Evolutionary conservation across 2,113 vertebrate species (phyloP).

Genomic region (Typhlomys cinereus): DNA sequence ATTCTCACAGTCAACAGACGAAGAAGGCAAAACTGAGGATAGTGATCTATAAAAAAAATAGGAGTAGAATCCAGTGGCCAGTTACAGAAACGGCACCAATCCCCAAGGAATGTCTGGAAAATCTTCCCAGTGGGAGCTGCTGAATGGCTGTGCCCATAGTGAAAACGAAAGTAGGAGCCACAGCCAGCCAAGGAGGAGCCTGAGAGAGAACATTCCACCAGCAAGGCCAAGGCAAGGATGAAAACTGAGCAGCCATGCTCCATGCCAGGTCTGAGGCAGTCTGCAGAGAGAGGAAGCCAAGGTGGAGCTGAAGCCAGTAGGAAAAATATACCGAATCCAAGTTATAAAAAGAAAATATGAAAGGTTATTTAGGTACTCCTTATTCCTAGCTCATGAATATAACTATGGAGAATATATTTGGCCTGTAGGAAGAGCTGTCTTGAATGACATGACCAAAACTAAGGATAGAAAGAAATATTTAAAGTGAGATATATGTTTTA

Average conservation of each 20-base stretch:
- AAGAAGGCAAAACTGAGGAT: not conserved
- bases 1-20: not conserved
- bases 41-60: conserved; percentile 21
- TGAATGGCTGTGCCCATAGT: conserved; percentile 62
- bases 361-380: conserved; percentile 46
- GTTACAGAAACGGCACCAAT: conserved; percentile 40
- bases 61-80: not conserved
- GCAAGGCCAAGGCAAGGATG: conserved; percentile 66
- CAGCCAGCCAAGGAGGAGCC: conserved; percentile 44
- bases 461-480: not conserved
- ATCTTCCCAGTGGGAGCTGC: conserved; percentile 57
- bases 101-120: conserved; percentile 67
- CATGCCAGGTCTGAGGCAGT: conserved; percentile 62
- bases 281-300: conserved; percentile 58
- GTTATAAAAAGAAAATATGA: conserved; percentile 54
- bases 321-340: conserved; percentile 56
- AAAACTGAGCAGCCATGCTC: conserved; percentile 42
- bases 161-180: conserved; percentile 75
- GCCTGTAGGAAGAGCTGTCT: not conserved
- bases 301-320: conserved; percentile 8
- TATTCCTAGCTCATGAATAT: not conserved
- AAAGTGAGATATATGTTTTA: too few relatives aligned
- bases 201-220: conserved; percentile 42
- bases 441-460: not conserved
- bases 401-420: not conserved